phyloP scores from a whole-genome alignment of 2,113 vertebrate genomes.

The Engraulis encrasicolus region DNA sequence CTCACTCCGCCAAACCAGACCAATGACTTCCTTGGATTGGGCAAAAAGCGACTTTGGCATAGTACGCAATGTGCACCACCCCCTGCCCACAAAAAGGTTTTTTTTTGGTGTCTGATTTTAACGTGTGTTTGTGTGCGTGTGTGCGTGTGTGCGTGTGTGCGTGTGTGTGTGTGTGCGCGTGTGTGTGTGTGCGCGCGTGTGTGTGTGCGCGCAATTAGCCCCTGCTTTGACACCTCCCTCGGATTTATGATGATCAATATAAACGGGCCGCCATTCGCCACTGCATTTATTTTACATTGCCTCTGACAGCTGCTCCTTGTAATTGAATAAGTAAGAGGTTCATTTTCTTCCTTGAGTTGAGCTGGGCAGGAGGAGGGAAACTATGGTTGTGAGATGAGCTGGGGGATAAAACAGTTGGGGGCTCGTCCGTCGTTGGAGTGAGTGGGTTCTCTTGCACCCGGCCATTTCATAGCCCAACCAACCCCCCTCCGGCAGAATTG shows the following conservation, averaged over 20 bases:
- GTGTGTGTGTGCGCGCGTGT: constrained; percentile 9
- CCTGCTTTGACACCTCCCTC: constrained; percentile 15
- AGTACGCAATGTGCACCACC: too few relatives aligned
- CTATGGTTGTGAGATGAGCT: constrained; percentile 30
- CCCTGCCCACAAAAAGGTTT: too few relatives aligned
- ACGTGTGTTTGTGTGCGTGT: too few relatives aligned
- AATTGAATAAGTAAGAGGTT: constrained; percentile 31
- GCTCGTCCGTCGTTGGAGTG: neutral
- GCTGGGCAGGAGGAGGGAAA: constrained; percentile 37
- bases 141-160: too few relatives aligned
- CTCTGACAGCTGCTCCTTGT: constrained; percentile 40
- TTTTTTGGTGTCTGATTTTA: too few relatives aligned
- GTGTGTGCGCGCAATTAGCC: constrained; percentile 35
- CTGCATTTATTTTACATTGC: constrained; percentile 18
- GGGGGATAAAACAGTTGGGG: constrained; percentile 24
- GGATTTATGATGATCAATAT: constrained; percentile 31
- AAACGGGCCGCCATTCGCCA: constrained; percentile 27
- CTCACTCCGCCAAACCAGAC: neutral
- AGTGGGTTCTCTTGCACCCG: neutral
- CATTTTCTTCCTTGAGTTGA: constrained; percentile 31
- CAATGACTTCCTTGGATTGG: neutral
- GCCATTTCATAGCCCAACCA: neutral
- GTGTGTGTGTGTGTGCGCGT: too few relatives aligned
- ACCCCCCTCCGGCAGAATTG: neutral
- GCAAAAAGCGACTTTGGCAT: too few relatives aligned